A percentile compares a stretch with the other conserved stretches of the same genome.
phyloP scores from a whole-genome alignment of 2,113 vertebrate species.

The Junco hyemalis region DNA sequence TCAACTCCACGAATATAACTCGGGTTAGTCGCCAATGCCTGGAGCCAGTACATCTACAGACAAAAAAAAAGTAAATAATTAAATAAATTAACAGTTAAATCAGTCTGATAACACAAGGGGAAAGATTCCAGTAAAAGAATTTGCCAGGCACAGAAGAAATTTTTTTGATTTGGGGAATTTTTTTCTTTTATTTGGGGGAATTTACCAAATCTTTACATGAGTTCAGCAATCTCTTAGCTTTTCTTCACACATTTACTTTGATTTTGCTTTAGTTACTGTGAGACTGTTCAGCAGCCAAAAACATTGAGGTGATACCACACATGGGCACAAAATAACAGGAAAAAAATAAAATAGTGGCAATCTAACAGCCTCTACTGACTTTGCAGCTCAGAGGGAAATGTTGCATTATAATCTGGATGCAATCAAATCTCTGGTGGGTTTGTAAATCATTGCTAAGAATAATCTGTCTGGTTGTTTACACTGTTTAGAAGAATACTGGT shows the following conservation, averaged over 20 bases:
- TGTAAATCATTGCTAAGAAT: conserved; percentile 46
- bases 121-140: background rate
- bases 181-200: background rate
- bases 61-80: background rate
- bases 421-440: conserved; percentile 18
- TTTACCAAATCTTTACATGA: background rate
- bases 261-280: background rate
- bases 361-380: background rate
- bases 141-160: background rate
- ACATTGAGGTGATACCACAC: background rate
- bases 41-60: conserved; percentile 12
- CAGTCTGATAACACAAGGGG: background rate
- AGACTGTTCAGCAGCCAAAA: background rate
- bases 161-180: background rate
- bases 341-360: background rate
- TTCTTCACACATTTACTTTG: background rate
- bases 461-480: conserved; percentile 47
- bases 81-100: background rate
- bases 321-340: background rate
- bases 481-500: conserved; percentile 12
- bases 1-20: conserved; percentile 31
- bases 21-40: conserved; percentile 8
- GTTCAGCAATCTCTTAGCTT: background rate
- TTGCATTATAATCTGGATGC: conserved; percentile 6
- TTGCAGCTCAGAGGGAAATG: background rate